A percentile compares a stretch with the other conserved stretches of the same genome.
These are phyloP conservation scores for Ellobius talpinus DNA, from an alignment of 2,113 vertebrate species.

Conservation along the genomic window DNA sequence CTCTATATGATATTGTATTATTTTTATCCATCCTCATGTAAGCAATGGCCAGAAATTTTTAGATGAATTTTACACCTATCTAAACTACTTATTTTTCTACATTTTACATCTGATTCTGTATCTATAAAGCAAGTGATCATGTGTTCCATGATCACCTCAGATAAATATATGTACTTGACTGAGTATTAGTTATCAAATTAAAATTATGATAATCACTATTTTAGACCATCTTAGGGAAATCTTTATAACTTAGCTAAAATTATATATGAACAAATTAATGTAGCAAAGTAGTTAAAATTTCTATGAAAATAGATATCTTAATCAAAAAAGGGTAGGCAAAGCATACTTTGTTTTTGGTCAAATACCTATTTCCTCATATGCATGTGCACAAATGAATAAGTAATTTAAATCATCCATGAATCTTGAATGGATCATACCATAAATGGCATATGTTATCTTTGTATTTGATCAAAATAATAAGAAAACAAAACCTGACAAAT, in stretches of 20 bases:
- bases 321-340: background rate
- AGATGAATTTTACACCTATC: background rate
- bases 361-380: background rate
- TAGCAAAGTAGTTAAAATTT: constrained; percentile 12
- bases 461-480: background rate
- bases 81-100: background rate
- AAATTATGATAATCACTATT: background rate
- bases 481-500: background rate
- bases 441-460: background rate
- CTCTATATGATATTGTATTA: background rate
- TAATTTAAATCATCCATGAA: background rate
- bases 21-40: background rate
- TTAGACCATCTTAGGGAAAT: background rate
- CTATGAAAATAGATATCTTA: background rate
- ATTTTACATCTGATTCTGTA: background rate
- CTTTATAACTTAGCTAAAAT: background rate
- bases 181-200: background rate
- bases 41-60: background rate
- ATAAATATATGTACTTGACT: background rate
- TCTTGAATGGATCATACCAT: background rate
- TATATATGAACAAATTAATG: background rate
- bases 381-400: background rate
- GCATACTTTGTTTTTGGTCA: background rate
- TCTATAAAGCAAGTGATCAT: background rate
- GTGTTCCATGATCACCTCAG: background rate